Conservation (phyloP, 2,888 invertebrate genomes). For the Eristalis pertinax region DNA sequence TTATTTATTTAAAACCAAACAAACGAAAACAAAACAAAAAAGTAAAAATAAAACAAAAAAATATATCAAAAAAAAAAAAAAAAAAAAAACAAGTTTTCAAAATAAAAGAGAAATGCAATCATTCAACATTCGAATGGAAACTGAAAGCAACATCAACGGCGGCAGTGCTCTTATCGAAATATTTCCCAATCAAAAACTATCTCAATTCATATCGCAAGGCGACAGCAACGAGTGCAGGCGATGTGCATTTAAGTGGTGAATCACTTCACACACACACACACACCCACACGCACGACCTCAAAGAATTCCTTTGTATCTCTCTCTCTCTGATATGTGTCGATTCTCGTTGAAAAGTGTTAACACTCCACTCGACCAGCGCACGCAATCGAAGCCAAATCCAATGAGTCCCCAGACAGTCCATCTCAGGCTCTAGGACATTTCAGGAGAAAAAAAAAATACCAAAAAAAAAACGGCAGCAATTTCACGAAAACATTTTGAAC, state of each 20-base stretch:
- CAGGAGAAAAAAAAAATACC: not conserved
- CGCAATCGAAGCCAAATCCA: constrained; percentile 37
- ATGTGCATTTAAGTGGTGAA: not conserved
- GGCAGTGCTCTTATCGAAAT: constrained; percentile 42
- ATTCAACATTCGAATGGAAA: constrained; percentile 17
- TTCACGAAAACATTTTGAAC: constrained; percentile 45
- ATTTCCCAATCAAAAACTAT: constrained; percentile 13
- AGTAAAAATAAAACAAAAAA: constrained; percentile 12
- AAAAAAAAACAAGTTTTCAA: constrained; percentile 11
- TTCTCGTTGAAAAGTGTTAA: constrained; percentile 54
- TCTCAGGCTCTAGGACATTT: constrained; percentile 22
- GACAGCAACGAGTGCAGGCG: not conserved
- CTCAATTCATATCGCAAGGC: not conserved
- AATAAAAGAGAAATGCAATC: constrained; percentile 43
- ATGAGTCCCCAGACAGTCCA: constrained; percentile 34
- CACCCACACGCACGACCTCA: not conserved
- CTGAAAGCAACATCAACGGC: constrained; percentile 16
- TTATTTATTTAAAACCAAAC: constrained; percentile 29
- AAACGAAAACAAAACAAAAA: constrained; percentile 16
- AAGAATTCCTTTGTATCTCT: constrained; percentile 13
- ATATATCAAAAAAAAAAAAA: not conserved
- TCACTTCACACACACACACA: not conserved
- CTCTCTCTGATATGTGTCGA: constrained; percentile 56
- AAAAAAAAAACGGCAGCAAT: constrained; percentile 38
- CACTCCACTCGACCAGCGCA: constrained; percentile 21